These are phyloP conservation scores for Oncorhynchus masou DNA, from an alignment of 2,113 vertebrate genomes.

Conservation along the genomic window DNA sequence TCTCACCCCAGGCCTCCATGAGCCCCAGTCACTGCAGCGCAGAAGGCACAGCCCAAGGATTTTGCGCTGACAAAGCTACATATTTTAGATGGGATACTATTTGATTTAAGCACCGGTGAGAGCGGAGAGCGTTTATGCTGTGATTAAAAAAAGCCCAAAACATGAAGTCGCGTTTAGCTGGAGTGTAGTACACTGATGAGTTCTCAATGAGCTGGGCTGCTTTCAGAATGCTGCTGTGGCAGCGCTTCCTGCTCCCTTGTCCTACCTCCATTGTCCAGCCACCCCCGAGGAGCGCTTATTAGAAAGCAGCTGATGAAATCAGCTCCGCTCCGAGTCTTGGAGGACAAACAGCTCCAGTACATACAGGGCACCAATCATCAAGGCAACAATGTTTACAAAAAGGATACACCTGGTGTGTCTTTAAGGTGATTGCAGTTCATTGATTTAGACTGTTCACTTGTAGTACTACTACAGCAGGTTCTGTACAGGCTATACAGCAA, in stretches of 20 bases:
- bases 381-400: background rate
- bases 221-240: constrained; percentile 12
- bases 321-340: background rate
- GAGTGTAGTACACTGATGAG: background rate
- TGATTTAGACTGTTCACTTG: too few species aligned
- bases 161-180: background rate
- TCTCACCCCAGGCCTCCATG: too few species aligned
- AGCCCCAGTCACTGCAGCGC: background rate
- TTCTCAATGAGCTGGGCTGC: constrained; percentile 7
- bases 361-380: background rate
- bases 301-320: constrained; percentile 12
- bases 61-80: background rate
- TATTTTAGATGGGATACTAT: constrained; percentile 15
- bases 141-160: constrained; percentile 4
- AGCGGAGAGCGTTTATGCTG: background rate
- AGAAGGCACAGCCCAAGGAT: too few species aligned
- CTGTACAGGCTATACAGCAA: too few species aligned
- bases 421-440: too few species aligned
- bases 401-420: background rate
- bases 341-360: background rate
- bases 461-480: too few species aligned
- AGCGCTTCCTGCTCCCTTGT: background rate
- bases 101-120: constrained; percentile 32
- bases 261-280: background rate
- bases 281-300: background rate